A percentile compares a stretch with the other conserved stretches of the same genome.
phyloP scores from a whole-genome alignment of 2,113 vertebrate species.

The Leptobrachium leishanense region DNA sequence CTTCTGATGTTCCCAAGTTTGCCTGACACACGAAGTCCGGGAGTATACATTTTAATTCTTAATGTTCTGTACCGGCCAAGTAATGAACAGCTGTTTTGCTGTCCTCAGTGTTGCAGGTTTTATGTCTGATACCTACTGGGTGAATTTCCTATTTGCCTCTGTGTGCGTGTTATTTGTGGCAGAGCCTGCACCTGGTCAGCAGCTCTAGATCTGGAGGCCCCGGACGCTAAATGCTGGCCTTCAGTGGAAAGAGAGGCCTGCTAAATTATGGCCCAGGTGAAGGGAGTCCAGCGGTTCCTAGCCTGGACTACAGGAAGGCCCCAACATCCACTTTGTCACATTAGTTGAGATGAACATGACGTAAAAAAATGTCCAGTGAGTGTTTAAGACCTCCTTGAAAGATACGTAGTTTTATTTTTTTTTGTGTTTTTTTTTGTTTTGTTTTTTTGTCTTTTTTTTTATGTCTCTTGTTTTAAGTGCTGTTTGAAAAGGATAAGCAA shows the following conservation, averaged over 20 bases:
- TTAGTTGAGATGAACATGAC: constrained; percentile 77
- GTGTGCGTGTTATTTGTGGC: constrained; percentile 94
- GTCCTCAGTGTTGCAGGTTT: constrained; percentile 69
- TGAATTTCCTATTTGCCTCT: constrained; percentile 97
- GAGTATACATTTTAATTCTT: too few relatives aligned
- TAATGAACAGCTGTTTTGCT: constrained; percentile 60
- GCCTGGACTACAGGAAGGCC: constrained; percentile 96
- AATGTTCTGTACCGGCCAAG: too few relatives aligned
- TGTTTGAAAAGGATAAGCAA: constrained; percentile 59
- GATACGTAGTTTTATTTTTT: constrained; percentile 65
- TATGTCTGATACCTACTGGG: constrained; percentile 74
- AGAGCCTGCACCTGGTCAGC: constrained; percentile 86
- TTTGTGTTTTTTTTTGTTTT: constrained; percentile 51
- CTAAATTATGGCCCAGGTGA: constrained; percentile 90
- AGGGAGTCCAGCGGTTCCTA: constrained; percentile 92
- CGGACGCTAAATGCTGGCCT: constrained; percentile 84
- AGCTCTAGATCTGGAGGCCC: constrained; percentile 93
- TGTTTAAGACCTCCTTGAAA: constrained; percentile 77
- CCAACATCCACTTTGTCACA: constrained; percentile 79
- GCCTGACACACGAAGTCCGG: constrained; percentile 46
- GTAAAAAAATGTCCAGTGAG: constrained; percentile 75
- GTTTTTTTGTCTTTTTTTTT: constrained; percentile 56
- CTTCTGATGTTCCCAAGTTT: constrained; percentile 7
- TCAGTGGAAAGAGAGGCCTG: constrained; percentile 90
- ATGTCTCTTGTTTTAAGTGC: constrained; percentile 52